These are phyloP conservation scores for Eurytoma adleriae DNA, from an alignment of 2,888 invertebrate genomes.

Conservation along the genomic window DNA sequence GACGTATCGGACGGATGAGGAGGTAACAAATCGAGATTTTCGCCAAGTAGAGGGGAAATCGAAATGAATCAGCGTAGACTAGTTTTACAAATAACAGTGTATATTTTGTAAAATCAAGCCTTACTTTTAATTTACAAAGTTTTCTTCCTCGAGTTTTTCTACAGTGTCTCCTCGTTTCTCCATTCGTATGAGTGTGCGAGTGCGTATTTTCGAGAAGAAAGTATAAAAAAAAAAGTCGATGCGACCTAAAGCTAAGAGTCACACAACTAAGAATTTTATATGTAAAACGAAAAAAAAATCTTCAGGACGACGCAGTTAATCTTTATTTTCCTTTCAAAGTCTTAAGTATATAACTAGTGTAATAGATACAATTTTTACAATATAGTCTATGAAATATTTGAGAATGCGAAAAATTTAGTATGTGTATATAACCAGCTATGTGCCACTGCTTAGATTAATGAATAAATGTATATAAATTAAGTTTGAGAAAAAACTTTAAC, in stretches of 20 bases:
- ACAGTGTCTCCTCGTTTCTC: not conserved
- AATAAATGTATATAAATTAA: constrained; percentile 49
- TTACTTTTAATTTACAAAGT: constrained; percentile 25
- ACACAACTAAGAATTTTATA: constrained; percentile 45
- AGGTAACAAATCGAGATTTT: not conserved
- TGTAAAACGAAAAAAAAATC: constrained; percentile 13
- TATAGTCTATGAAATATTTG: constrained; percentile 5
- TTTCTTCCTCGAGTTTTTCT: constrained; percentile 11
- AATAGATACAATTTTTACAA: constrained; percentile 43
- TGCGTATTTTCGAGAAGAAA: constrained; percentile 43
- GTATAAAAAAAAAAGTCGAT: constrained; percentile 14
- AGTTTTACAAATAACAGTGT: constrained; percentile 24
- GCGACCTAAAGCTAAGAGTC: constrained; percentile 20
- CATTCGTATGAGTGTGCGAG: not conserved
- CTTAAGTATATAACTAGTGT: constrained; percentile 19
- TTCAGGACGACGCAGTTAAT: constrained; percentile 10
- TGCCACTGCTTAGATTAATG: constrained; percentile 58
- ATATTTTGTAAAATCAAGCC: constrained; percentile 42
- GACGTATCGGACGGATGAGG: constrained; percentile 18
- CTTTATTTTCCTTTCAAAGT: constrained; percentile 20
- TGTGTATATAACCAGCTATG: constrained; percentile 57
- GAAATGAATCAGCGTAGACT: constrained; percentile 6
- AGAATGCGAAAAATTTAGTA: constrained; percentile 35
- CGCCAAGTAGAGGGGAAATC: not conserved
- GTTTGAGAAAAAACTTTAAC: constrained; percentile 41